Evolutionary conservation across 2,797 vertebrate genomes (phyloP), one percentile per base, ranked within the genome.

Genomic region (Hylomyscus alleni): DNA sequence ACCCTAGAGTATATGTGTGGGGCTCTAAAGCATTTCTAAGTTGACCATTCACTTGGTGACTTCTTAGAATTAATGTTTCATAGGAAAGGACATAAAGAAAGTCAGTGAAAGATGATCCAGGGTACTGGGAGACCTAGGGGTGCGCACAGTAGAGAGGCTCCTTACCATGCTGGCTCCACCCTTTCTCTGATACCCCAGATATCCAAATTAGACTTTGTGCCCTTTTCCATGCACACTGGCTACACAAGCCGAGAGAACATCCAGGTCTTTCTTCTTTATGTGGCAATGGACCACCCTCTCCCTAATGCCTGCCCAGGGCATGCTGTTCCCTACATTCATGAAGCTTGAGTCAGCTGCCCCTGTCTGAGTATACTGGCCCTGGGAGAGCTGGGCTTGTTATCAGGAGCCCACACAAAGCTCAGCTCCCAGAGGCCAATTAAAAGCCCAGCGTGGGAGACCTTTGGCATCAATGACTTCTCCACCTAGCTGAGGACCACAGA

Each of bases 381-480:
- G 65, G 83, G 94, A 92, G 52, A 87, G 91, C 72, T 86, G 76
- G 52, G 69, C 52, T 76, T 60, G 26, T 94, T 77, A 96, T 87
- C 62, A 91, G 93, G 80, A 90, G 86, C 90, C 95, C 78, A 80
- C 40, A 67, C 40, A 52, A 47, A 73, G 50, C 89, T 93, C 93
- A 60, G 90, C 77, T 97, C 92, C 80, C 37, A 22, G 34, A 83
- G 95, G 86, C 90, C 86, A 85, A 93, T 94, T 93, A 81, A 95
- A 92, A 92, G 24, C n/a, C n/a, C 54, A 56, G 69, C 13, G 86
- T 94, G 91, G 89, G 94, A 92, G 89, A 84, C 72, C 47, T 89
- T 65, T 96, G 95, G 97, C 95, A 78, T 72, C 50, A 89, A 22
- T 12, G 2, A 0, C 69, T 95, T 93, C 95, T 92, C 89, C 83